These are phyloP conservation scores for Denticeps clupeoides DNA, from an alignment of 2,797 vertebrate genomes.

Conservation along the genomic window DNA sequence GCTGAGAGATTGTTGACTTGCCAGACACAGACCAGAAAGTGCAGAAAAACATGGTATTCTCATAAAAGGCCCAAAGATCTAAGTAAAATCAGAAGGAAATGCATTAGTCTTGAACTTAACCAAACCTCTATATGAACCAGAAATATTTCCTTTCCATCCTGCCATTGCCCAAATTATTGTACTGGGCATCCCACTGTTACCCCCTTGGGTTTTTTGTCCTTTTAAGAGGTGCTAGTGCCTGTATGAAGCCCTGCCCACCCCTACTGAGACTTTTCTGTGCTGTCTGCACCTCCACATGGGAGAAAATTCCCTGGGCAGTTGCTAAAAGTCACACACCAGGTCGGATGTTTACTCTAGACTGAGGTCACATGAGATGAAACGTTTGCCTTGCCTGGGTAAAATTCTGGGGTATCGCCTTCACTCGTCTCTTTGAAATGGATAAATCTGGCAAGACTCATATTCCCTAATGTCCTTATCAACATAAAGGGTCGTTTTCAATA, in stretches of 20 bases:
- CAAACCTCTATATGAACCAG: background rate
- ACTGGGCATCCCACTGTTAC: background rate
- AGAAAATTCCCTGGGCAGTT: conserved; percentile 38
- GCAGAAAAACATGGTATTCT: background rate
- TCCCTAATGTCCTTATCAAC: conserved; percentile 21
- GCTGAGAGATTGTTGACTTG: background rate
- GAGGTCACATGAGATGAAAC: conserved; percentile 43
- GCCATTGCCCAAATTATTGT: conserved; percentile 1
- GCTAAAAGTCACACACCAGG: conserved; percentile 35
- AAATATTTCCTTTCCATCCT: background rate
- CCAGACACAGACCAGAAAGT: conserved; percentile 1
- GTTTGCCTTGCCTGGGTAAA: conserved; percentile 11
- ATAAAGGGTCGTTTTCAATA: conserved; percentile 21
- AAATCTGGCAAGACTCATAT: conserved; percentile 23
- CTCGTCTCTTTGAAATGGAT: conserved; percentile 17
- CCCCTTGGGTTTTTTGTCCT: conserved; percentile 10
- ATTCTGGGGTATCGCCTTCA: conserved; percentile 24
- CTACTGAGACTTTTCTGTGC: background rate
- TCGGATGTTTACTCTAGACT: conserved; percentile 47
- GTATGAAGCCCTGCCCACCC: background rate
- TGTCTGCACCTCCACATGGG: conserved; percentile 17
- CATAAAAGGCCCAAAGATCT: background rate
- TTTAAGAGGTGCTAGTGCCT: background rate
- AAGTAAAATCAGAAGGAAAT: background rate
- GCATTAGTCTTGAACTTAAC: conserved; percentile 2